Percentiles rank a stretch among this genome's conserved stretches.
phyloP scores from a whole-genome alignment of 2,113 vertebrate genomes.

The Lepisosteus oculatus region DNA sequence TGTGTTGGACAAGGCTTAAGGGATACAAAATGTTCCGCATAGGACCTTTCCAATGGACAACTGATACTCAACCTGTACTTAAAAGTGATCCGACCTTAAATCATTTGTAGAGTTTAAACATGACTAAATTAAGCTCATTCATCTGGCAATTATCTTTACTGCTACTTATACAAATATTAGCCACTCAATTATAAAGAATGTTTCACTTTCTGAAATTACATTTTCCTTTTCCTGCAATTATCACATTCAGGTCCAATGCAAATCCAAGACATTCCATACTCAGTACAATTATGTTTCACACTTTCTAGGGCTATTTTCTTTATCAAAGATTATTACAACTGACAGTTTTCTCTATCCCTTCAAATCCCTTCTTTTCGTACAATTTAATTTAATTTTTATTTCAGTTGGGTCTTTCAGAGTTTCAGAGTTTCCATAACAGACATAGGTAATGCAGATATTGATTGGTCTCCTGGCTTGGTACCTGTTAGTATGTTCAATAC shows the following conservation, averaged over 20 bases:
- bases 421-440: too few species aligned
- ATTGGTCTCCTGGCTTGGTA: too few species aligned
- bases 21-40: not conserved
- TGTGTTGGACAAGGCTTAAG: not conserved
- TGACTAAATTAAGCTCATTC: conserved; percentile 38
- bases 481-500: too few species aligned
- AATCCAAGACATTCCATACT: conserved; percentile 22
- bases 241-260: conserved; percentile 27
- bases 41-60: not conserved
- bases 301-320: not conserved
- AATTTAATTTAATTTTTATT: not conserved
- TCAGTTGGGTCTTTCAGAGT: too few species aligned
- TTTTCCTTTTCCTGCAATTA: conserved; percentile 39
- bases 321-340: not conserved
- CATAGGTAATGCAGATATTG: too few species aligned
- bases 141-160: conserved; percentile 44
- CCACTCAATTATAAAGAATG: conserved; percentile 31
- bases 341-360: not conserved
- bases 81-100: conserved; percentile 23
- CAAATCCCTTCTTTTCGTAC: not conserved
- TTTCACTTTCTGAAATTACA: conserved; percentile 37
- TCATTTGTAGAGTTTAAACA: conserved; percentile 44
- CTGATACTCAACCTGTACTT: not conserved
- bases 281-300: not conserved
- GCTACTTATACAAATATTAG: conserved; percentile 27